phyloP scores from a whole-genome alignment of 2,113 vertebrate species.

The Chroicocephalus ridibundus region DNA sequence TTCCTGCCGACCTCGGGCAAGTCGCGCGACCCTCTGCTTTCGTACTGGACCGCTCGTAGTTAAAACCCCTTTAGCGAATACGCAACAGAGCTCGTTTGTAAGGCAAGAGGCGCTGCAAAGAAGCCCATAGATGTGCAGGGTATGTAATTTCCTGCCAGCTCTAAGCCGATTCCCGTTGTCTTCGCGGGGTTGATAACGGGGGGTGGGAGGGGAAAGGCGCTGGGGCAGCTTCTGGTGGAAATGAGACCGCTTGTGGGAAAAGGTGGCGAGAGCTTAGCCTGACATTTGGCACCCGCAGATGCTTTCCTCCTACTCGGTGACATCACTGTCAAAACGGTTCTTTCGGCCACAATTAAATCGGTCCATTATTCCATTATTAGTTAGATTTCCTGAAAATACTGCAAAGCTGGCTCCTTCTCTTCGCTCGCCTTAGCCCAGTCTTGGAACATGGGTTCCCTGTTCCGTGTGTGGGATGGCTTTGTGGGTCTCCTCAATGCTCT shows the following conservation, averaged over 20 bases:
- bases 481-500: background rate
- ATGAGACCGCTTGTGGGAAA: background rate
- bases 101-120: background rate
- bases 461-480: background rate
- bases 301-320: background rate
- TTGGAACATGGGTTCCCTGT: background rate
- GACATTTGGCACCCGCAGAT: background rate
- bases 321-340: background rate
- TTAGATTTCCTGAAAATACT: background rate
- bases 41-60: background rate
- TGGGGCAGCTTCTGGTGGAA: background rate
- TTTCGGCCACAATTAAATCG: background rate
- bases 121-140: background rate
- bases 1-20: background rate
- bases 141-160: background rate
- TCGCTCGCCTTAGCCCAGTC: background rate
- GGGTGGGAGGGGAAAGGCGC: background rate
- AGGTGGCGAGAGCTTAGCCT: background rate
- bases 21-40: background rate
- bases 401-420: background rate
- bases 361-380: fast-evolving
- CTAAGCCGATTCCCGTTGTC: background rate
- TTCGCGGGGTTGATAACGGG: background rate
- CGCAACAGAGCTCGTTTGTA: background rate
- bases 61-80: background rate